Percentiles rank a stretch among this genome's conserved stretches.
phyloP scores from a whole-genome alignment of 30 jellyfish, hydroid and myxozoan genomes.

The Aurelia aurita complex sp. Pacific region DNA sequence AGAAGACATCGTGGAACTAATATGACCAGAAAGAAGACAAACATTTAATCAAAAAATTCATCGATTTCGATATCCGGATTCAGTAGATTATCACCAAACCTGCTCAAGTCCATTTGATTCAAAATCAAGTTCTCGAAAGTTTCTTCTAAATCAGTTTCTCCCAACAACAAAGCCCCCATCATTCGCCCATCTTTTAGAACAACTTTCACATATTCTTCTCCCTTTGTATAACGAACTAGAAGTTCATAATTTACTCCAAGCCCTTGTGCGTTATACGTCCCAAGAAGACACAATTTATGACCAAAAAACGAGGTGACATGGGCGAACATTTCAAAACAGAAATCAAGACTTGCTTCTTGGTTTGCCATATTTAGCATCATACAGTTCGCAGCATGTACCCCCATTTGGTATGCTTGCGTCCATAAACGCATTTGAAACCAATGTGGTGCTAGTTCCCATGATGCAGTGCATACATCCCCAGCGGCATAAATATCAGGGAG shows the following conservation, averaged over 20 bases:
- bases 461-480: slow-evolving; percentile 82
- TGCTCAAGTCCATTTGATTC: slow-evolving; percentile 85
- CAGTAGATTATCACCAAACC: slow-evolving; percentile 69
- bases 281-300: slow-evolving; percentile 82
- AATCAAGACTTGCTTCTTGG: slow-evolving; percentile 71
- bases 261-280: slow-evolving; percentile 82
- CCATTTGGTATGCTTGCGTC: slow-evolving; percentile 99
- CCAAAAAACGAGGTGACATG: slow-evolving; percentile 96
- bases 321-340: slow-evolving; percentile 94
- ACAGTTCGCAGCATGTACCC: slow-evolving; percentile 84
- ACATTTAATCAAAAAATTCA: slow-evolving; percentile 73
- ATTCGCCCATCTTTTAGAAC: slow-evolving; percentile 75
- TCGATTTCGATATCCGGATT: slow-evolving; percentile 89
- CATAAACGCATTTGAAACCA: slow-evolving; percentile 99
- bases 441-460: slow-evolving; percentile 63
- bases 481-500: slow-evolving; percentile 86
- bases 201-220: slow-evolving; percentile 86
- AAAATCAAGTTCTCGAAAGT: slow-evolving; percentile 90
- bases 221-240: slow-evolving; percentile 71
- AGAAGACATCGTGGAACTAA: no score
- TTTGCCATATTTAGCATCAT: slow-evolving; percentile 29
- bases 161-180: slow-evolving; percentile 90
- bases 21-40: no score
- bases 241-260: slow-evolving; percentile 62
- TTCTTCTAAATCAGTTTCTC: slow-evolving; percentile 97